These are phyloP conservation scores for Aphidoletes aphidimyza DNA, from an alignment of 2,888 invertebrate genomes.

Conservation along the genomic window DNA sequence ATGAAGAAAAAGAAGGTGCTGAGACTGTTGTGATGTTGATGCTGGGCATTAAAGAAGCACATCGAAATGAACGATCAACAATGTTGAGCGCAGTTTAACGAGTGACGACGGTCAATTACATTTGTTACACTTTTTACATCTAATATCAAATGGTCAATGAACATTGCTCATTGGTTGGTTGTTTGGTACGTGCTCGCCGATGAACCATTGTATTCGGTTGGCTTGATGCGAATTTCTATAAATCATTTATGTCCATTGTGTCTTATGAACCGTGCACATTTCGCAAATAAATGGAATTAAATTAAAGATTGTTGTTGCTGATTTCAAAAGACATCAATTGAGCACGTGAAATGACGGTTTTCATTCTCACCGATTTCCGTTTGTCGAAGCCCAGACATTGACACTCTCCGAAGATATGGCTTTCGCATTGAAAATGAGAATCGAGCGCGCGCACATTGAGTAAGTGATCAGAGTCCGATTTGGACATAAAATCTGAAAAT, in stretches of 20 bases:
- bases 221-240: neutral
- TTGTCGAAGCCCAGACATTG: neutral
- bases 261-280: slow-evolving; percentile 6
- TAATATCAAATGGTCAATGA: slow-evolving; percentile 7
- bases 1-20: neutral
- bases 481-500: neutral
- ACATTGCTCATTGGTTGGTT: neutral
- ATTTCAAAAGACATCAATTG: neutral
- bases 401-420: no score
- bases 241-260: slow-evolving; percentile 41
- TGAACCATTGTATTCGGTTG: slow-evolving; percentile 1
- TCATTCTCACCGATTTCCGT: neutral
- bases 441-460: no score
- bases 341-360: neutral
- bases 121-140: slow-evolving; percentile 31
- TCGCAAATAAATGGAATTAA: neutral
- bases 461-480: neutral
- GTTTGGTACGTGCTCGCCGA: slow-evolving; percentile 12
- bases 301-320: neutral
- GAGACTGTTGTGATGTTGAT: neutral
- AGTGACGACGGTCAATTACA: neutral
- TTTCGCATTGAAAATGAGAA: no score
- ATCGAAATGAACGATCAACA: neutral
- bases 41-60: neutral
- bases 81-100: neutral